Base-by-base conservation (phyloP, 2,888 invertebrate species). In the Tuberolachnus salignus region DNA sequence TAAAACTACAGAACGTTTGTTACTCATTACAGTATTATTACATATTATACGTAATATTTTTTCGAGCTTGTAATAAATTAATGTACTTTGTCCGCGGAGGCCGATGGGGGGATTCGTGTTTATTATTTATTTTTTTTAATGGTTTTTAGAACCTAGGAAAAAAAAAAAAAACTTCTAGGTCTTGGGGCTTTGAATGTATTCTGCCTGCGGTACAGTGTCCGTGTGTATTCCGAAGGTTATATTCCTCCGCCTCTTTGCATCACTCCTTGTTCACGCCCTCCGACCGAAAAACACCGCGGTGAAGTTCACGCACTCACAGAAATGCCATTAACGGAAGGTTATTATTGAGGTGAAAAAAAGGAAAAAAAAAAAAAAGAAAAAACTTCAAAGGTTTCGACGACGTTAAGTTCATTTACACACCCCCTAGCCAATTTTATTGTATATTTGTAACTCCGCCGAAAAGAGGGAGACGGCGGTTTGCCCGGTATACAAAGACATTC, bases 271-370 rank as follows among this genome's bases (percentile, higher is more conserved):
- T 14, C 23, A 59, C 57, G 57, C 64, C 46, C 66, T 21, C 66
- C 16, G 42, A 64, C 49, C 46, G 19, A 66, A 55, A 78, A 69
- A 78, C 66, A 34, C 34, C 34, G 21, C 6, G 46, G 46, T 49
- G 26, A 66, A 66, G 75, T 42, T 66, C 49, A 67, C 49, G 67
- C 34, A 49, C 57, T 51, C 66, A 46, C 44, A 26, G 67, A 78
- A 78, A 67, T 67, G 75, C 67, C 66, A 67, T 78, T 67, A 78
- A 67, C 16, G 59, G 67, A 78, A 78, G 75, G 75, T 78, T 67
- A 69, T 67, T 78, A 59, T 23, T 78, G 59, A 67, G 67, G 66
- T 67, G 67, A 67, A 75, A 75, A 69, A 66, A 34, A 34, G 6
- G 34, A 34, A 34, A 4, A 34, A n/a, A n/a, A n/a, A n/a, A n/a